Evolutionary conservation across 1,140 invertebrate genomes (phyloP), one percentile per base, ranked within the genome.

Genomic region (Drosophila hydei): DNA sequence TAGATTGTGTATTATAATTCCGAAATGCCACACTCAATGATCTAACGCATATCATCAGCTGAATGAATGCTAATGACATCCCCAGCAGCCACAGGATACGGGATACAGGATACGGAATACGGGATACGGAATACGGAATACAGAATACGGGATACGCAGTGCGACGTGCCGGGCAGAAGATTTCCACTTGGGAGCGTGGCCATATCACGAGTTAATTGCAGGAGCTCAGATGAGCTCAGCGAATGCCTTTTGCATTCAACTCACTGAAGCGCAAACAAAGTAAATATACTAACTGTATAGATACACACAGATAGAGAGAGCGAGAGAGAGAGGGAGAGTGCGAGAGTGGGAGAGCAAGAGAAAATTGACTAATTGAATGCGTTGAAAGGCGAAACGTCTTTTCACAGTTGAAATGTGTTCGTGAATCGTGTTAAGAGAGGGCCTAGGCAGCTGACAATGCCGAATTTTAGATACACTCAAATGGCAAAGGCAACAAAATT

Each of bases 1-100:
- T 71, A 71, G 68, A 71, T 71, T 71, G 68, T 71, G 52, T 65
- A 71, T 71, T 71, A 71, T 71, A 65, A 71, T 71, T 71, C 12
- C 52, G 25, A 58, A 71, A 64, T 71, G 68, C 61, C 61, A 69
- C 65, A 69, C 65, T 69, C 65, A 62, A 62, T 69, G 58, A 69
- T 62, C 65, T 65, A 71, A 71, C 45, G 61, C 68, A 71, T 71
- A 64, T 58, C 68, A 65, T 65, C 23, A 67, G 60, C 23, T 67
- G 62, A 59, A 72, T 72, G 54, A 72, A 72, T 72, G 69, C 69
- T 72, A 72, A 72, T 72, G 62, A 67, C 69, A 67, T 72, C 50
- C 45, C 62, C 25, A 9, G 19, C 11, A 19, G 19, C 21, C 23
- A 36, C 59, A 23, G 43, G 21, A 27, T 11, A 63, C 38, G 50